These are phyloP conservation scores for Loxodonta africana DNA, from an alignment of 2,113 vertebrate species.

Conservation along the genomic window DNA sequence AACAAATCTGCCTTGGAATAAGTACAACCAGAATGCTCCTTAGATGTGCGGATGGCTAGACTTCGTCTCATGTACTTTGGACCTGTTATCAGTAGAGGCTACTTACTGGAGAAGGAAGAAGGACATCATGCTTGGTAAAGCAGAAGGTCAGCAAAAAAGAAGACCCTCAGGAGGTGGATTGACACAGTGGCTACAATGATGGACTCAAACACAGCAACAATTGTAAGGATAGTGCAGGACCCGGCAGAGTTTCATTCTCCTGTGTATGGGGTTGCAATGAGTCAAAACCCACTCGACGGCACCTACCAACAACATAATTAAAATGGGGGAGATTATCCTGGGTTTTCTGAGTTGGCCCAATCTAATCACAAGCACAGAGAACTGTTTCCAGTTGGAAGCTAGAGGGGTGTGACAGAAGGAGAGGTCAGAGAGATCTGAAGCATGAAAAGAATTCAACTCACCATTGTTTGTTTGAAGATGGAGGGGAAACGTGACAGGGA, in stretches of 20 bases:
- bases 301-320: not conserved
- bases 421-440: conserved; percentile 2
- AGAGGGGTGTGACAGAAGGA: not conserved
- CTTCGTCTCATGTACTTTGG: not conserved
- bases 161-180: not conserved
- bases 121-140: not conserved
- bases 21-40: not conserved
- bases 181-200: not conserved
- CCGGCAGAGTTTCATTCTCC: not conserved
- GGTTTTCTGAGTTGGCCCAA: not conserved
- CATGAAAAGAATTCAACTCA: not conserved
- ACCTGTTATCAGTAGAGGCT: not conserved
- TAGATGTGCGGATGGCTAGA: not conserved
- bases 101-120: not conserved
- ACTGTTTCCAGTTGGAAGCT: not conserved
- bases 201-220: not conserved
- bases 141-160: not conserved
- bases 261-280: not conserved
- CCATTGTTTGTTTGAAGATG: not conserved
- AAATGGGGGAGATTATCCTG: not conserved
- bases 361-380: not conserved
- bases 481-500: not conserved
- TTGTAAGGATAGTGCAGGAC: not conserved
- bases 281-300: not conserved
- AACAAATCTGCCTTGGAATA: not conserved